Conservation (phyloP, 2,797 vertebrate genomes). For the Silurus aristotelis region DNA sequence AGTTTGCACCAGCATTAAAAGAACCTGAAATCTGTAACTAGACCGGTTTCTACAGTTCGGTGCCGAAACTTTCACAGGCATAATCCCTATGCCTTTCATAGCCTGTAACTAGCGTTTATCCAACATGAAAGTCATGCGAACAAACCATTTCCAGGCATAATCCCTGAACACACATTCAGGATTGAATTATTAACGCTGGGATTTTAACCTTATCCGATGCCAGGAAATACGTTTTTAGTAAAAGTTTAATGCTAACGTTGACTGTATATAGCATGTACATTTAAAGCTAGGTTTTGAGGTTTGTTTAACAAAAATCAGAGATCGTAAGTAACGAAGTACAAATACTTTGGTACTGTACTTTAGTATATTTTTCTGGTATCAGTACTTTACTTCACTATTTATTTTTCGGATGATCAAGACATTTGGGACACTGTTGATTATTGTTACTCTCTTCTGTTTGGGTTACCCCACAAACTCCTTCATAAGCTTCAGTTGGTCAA, state of each 20-base stretch:
- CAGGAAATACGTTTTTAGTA: background rate
- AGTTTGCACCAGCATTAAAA: background rate
- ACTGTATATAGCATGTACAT: background rate
- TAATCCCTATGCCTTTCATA: background rate
- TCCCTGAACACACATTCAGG: background rate
- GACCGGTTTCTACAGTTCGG: background rate
- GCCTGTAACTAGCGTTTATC: background rate
- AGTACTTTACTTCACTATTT: too few relatives aligned
- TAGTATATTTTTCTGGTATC: too few relatives aligned
- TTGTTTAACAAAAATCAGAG: background rate
- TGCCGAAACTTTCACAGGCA: background rate
- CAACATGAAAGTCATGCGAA: background rate
- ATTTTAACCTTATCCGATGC: background rate
- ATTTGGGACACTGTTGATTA: too few relatives aligned
- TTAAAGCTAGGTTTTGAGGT: background rate
- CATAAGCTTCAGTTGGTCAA: too few relatives aligned
- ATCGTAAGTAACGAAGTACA: too few relatives aligned
- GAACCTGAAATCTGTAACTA: constrained; percentile 6
- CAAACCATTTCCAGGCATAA: background rate
- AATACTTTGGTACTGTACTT: too few relatives aligned
- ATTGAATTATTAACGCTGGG: background rate
- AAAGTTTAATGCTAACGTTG: background rate
- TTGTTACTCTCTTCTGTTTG: too few relatives aligned
- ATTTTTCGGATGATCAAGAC: too few relatives aligned
- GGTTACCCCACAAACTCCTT: too few relatives aligned